Evolutionary conservation across 1,140 invertebrate genomes (phyloP), one percentile per base, ranked within the genome.

Genomic region (Drosophila kohkoa): DNA sequence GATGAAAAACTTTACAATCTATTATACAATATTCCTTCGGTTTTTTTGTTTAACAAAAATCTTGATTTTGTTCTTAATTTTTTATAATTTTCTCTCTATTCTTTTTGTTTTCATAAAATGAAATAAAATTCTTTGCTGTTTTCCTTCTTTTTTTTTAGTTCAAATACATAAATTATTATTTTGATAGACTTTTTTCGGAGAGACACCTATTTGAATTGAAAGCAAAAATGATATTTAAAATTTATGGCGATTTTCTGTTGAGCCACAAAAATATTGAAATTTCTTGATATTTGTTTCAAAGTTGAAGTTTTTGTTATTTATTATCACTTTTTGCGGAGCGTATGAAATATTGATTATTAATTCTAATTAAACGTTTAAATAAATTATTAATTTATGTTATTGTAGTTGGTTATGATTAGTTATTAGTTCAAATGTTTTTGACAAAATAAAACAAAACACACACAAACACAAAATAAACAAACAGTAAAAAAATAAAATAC

Each of bases 361-460:
- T 78, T 76, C 55, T 79, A 82, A 80, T 82, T 83, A 86, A 79
- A 78, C 65, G 72, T 89, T 81, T 91, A 83, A 88, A 81, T 91
- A 87, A 90, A 88, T 91, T 90, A 90, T 90, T 91, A 82, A 89
- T 80, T 91, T 87, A 91, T 90, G 83, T 90, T 85, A 82, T 90
- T 81, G 58, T 87, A 85, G 68, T 85, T 86, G 80, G 82, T 86
- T 89, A 89, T 83, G 87, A 90, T 92, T 92, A 92, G 80, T 82
- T 81, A 64, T 75, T 89, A 90, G 79, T 80, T 79, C 77, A 72
- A 79, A 70, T 62, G 46, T 86, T 88, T 92, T 88, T 91, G 70
- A 88, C 78, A 87, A 85, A 81, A 89, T 75, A 88, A 70, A 89
- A 72, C 83, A 83, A 46, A 70, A 55, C 52, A 65, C 35, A 66